A percentile compares a stretch with the other conserved stretches of the same genome.
These are phyloP conservation scores for Dryococelus australis DNA, from an alignment of 2,888 invertebrate genomes.

Conservation along the genomic window DNA sequence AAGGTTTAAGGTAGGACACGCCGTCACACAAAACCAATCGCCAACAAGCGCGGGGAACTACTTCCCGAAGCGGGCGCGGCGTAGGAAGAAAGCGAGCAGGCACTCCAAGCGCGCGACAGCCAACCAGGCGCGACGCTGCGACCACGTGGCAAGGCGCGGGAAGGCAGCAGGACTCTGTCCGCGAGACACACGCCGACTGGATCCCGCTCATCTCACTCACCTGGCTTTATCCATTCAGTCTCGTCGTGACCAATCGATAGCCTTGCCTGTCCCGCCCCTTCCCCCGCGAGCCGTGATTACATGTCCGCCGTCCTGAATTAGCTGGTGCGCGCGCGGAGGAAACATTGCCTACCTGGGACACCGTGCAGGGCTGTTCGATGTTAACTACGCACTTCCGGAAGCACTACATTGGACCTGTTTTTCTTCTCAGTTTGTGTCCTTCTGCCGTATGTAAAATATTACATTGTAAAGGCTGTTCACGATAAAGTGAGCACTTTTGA, in stretches of 20 bases:
- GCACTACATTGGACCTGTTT: too few relatives aligned
- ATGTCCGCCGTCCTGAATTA: background rate
- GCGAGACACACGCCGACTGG: constrained; percentile 1
- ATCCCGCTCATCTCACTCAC: constrained; percentile 12
- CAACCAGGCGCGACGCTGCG: too few relatives aligned
- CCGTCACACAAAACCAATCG: background rate
- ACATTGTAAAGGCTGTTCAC: too few relatives aligned
- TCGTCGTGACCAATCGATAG: constrained; percentile 25
- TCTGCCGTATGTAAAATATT: too few relatives aligned
- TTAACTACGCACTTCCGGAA: too few relatives aligned
- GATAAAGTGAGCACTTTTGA: too few relatives aligned
- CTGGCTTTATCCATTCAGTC: constrained; percentile 20
- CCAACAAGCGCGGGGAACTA: background rate
- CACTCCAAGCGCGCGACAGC: background rate
- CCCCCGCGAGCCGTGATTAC: background rate
- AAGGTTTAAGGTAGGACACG: too few relatives aligned
- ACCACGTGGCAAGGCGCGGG: too few relatives aligned
- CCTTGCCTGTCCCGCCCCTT: background rate
- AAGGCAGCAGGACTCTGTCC: background rate
- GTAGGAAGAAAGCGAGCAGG: background rate
- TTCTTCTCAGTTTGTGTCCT: too few relatives aligned
- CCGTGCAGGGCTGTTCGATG: too few relatives aligned
- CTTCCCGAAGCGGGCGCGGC: background rate
- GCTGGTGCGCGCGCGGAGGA: background rate
- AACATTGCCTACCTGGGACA: too few relatives aligned